A percentile compares a stretch with the other conserved stretches of the same genome.
These are phyloP conservation scores for Stegastes partitus DNA, from an alignment of 2,113 vertebrate genomes.

Conservation along the genomic window DNA sequence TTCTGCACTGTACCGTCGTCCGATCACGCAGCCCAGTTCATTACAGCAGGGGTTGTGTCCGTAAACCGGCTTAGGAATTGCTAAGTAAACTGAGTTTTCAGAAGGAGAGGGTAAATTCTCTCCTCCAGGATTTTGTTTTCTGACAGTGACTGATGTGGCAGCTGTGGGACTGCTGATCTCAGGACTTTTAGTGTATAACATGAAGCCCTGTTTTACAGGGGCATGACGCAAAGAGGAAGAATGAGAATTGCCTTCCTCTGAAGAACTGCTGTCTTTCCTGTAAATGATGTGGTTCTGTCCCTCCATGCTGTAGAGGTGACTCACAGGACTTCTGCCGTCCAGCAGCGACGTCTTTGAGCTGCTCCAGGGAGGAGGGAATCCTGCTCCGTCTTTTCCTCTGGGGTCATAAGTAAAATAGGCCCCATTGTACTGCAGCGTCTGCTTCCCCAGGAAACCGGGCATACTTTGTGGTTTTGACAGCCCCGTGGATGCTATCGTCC, in stretches of 20 bases:
- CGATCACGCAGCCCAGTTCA: conserved; percentile 78
- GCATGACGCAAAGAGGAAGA: conserved; percentile 67
- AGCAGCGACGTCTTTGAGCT: conserved; percentile 60
- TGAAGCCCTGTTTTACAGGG: conserved; percentile 74
- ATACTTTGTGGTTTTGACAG: conserved; percentile 71
- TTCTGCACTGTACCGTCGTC: conserved; percentile 75
- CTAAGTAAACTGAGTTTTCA: conserved; percentile 78
- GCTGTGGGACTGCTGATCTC: conserved; percentile 71
- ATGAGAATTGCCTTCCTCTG: conserved; percentile 70
- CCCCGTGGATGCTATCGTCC: conserved; percentile 57
- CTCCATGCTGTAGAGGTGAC: conserved; percentile 74
- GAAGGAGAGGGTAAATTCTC: conserved; percentile 53
- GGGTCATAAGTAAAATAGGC: conserved; percentile 87
- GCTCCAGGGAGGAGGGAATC: conserved; percentile 80
- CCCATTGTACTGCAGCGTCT: conserved; percentile 82
- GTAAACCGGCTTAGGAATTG: conserved; percentile 90
- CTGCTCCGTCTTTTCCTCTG: conserved; percentile 70
- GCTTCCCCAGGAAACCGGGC: conserved; percentile 70
- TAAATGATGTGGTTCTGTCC: conserved; percentile 76
- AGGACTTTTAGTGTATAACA: conserved; percentile 68
- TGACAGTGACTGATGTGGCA: conserved; percentile 48
- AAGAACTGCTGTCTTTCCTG: conserved; percentile 75
- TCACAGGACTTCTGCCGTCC: conserved; percentile 69
- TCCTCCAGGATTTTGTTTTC: conserved; percentile 59
- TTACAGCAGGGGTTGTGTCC: conserved; percentile 83